Percentiles rank a stretch among this genome's conserved stretches.
Conservation (phyloP, 2,113 vertebrate genomes). For the Okapia johnstoni region DNA sequence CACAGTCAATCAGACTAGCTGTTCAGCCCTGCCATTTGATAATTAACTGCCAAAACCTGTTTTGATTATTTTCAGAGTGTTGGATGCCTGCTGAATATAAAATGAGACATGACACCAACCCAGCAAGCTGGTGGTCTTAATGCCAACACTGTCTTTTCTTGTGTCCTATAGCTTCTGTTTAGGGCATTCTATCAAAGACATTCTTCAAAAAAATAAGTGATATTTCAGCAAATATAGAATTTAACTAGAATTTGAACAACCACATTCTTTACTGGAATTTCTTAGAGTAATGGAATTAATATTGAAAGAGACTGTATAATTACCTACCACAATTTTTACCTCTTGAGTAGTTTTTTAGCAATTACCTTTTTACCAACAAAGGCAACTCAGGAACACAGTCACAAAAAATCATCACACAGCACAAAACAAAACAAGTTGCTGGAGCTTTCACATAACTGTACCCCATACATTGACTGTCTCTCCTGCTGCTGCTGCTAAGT, state of each 20-base stretch:
- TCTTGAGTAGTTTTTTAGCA: background rate
- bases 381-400: background rate
- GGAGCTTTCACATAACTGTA: background rate
- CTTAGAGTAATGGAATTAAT: background rate
- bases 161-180: background rate
- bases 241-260: slow-evolving; percentile 27
- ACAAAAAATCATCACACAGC: background rate
- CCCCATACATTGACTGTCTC: background rate
- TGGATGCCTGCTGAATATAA: background rate
- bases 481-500: background rate
- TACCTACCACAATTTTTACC: background rate
- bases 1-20: background rate
- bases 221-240: background rate
- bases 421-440: background rate
- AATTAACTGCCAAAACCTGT: slow-evolving; percentile 30
- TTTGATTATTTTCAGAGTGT: slow-evolving; percentile 17
- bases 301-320: background rate
- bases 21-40: background rate
- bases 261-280: background rate
- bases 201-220: slow-evolving; percentile 27
- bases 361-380: background rate
- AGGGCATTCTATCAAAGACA: background rate
- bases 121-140: background rate
- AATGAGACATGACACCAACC: background rate
- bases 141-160: slow-evolving; percentile 1